Evolutionary conservation across 2,888 invertebrate species (phyloP), one percentile per base, ranked within the genome.

Genomic region (Brachypterus glaber): DNA sequence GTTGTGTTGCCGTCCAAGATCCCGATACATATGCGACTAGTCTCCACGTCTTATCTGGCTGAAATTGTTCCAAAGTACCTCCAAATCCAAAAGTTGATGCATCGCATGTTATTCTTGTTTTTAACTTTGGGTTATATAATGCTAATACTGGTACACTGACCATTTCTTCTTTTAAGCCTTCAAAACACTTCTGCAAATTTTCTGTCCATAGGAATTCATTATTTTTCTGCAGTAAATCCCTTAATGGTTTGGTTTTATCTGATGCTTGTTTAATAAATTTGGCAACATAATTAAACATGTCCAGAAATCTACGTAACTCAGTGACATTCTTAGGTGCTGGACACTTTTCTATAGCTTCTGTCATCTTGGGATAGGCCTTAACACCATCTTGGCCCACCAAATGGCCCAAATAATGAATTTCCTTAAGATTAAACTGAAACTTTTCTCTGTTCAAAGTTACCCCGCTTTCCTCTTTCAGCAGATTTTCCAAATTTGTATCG

Each of bases 11-110:
- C 16, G 48, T 52, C 14, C 60, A 36, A 9, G 53, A 48, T 45
- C 52, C 46, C 2, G 57, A 60, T 1, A 53, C 54, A 39, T 58
- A 62, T 3, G 52, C 51, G 8, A 63, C 51, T 35, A 53, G 47
- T 35, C 48, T 38, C 25, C 25, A 32, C 4, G 42, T 42, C 9
- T 45, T 35, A 4, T 39, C 38, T 30, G 15, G 17, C n/a, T 49
- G 40, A 35, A 49, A 33, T 37, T 51, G 39, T 33, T 47, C 41
- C 14, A 49, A 32, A 4, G 41, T 26, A 1, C 40, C 48, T 15
- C 51, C 48, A 5, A 48, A 33, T 8, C 45, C 34, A 45, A 25
- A 17, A 13, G 25, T 15, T 14, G 40, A 41, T 17, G 40, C 16
- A 41, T 63, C 60, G 3, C 58, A 52, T 11, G 30, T 31, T 2